These are phyloP conservation scores for Scomberomorus guttatus DNA, from an alignment of 2,797 vertebrate genomes.

Conservation along the genomic window DNA sequence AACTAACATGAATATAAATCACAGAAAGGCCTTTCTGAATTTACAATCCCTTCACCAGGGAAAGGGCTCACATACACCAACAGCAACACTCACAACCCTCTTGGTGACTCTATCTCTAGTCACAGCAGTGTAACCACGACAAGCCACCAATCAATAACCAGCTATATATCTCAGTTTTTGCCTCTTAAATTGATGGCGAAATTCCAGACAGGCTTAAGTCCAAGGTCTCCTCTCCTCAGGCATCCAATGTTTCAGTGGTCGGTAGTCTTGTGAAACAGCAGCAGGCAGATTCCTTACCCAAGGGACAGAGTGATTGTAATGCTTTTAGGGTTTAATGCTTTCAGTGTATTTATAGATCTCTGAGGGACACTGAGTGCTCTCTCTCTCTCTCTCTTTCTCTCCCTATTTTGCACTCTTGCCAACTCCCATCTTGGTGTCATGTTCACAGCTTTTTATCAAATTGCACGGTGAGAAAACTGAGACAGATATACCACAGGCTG, in stretches of 20 bases:
- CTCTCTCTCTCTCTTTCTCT: slow-evolving; percentile 39
- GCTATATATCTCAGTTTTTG: slow-evolving; percentile 34
- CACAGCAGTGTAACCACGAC: slow-evolving; percentile 31
- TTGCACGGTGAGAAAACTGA: slow-evolving; percentile 46
- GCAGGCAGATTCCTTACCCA: slow-evolving; percentile 61
- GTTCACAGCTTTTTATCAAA: slow-evolving; percentile 70
- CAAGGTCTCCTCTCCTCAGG: slow-evolving; percentile 61
- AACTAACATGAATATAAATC: slow-evolving; percentile 15
- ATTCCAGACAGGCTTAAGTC: slow-evolving; percentile 58
- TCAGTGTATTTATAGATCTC: slow-evolving; percentile 83
- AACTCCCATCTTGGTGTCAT: slow-evolving; percentile 61
- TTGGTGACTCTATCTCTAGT: slow-evolving; percentile 24
- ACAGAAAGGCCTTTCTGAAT: slow-evolving; percentile 8
- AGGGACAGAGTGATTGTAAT: slow-evolving; percentile 76
- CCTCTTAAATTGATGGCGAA: slow-evolving; percentile 46
- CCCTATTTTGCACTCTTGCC: slow-evolving; percentile 50
- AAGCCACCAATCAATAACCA: slow-evolving; percentile 58
- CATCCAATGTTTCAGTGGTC: slow-evolving; percentile 47
- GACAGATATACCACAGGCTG: slow-evolving; percentile 43
- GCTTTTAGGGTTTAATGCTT: slow-evolving; percentile 84
- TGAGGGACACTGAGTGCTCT: slow-evolving; percentile 71
- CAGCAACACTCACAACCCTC: background rate
- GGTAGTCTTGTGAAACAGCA: slow-evolving; percentile 64
- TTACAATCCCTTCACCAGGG: slow-evolving; percentile 2
- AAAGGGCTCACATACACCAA: background rate